Evolutionary conservation across 2,113 vertebrate species (phyloP), one percentile per base, ranked within the genome.

Genomic region (Etheostoma cragini): DNA sequence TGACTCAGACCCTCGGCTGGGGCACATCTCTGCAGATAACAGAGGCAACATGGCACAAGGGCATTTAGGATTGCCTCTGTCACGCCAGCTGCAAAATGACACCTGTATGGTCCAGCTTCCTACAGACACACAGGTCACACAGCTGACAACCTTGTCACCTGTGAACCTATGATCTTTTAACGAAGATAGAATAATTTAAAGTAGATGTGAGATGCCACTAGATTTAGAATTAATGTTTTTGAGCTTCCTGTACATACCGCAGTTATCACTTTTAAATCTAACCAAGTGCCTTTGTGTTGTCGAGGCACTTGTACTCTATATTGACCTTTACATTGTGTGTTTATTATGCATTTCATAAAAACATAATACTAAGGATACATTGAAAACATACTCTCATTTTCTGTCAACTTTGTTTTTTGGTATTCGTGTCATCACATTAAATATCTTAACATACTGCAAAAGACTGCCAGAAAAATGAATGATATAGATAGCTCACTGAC

Each of bases 1-100:
- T 1, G 95, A 96, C 86, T 94, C 95, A 0, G 95, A 96, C 74
- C 95, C 93, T 50, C 93, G 92, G 4, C 84, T 94, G 45, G 85
- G 92, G 0, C 91, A 78, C 22, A 60, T 94, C 24, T 62, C 93
- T 0, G 71, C 84, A 1, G 83, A 57, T 0, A 79, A 78, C 22
- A 16, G 49, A 3, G 49, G 62, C 65, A 58, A 61, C 49, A 74
- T 83, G 70, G 19, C 61, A 30, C 81, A 46, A 5, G 76, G 72
- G 38, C 63, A 84, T 30, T 26, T 77, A 21, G 87, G 83, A n/a
- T 35, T 70, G 10, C 5, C 69, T n/a, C 54, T 78, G 17, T 79
- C 87, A 6, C 82, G 84, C 15, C 88, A 91, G 60, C 57, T 82
- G 45, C 87, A 91, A 4, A 76, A 30, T 75, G 92, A 93, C 64